Evolutionary conservation across 1,140 invertebrate species (phyloP).

Genomic region (Triops cancriformis): DNA sequence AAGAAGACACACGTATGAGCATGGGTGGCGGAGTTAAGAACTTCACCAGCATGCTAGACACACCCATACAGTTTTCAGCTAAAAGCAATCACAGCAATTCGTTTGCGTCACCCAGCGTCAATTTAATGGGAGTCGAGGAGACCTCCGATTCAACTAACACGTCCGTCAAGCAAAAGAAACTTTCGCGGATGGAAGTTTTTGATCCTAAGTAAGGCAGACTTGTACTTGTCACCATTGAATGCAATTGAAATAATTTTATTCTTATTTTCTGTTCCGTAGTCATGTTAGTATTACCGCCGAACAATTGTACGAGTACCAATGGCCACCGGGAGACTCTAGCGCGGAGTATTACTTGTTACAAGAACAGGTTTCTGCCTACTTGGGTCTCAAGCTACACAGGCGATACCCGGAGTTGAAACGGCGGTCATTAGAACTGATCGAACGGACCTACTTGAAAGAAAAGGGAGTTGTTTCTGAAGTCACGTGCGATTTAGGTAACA

Average conservation of each 20-base stretch:
- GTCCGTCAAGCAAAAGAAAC: conserved; percentile 52
- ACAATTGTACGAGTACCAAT: conserved; percentile 87
- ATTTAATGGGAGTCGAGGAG: not conserved
- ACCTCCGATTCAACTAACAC: conserved; percentile 50
- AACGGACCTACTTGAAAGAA: conserved; percentile 76
- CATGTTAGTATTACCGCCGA: conserved; percentile 64
- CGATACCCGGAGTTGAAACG: conserved; percentile 85
- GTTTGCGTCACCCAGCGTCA: conserved; percentile 5
- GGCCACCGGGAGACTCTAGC: conserved; percentile 61
- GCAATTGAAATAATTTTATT: not conserved
- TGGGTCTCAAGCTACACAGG: conserved; percentile 76
- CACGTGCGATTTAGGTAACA: conserved; percentile 77
- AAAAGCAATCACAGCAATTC: not conserved
- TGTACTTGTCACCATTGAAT: conserved; percentile 23
- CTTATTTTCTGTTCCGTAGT: conserved; percentile 16
- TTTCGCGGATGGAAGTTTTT: conserved; percentile 62
- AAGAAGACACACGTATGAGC: conserved; percentile 81
- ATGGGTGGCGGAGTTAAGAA: conserved; percentile 49
- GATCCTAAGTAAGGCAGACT: conserved; percentile 46
- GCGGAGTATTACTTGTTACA: conserved; percentile 76
- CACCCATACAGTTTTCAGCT: conserved; percentile 49
- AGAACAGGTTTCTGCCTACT: conserved; percentile 84
- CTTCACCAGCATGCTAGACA: conserved; percentile 33
- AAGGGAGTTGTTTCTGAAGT: conserved; percentile 78
- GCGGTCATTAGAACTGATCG: conserved; percentile 75